Percentiles rank a stretch among this genome's conserved stretches.
Conservation (phyloP, 35 echinoderm and acorn worm species). For the Eucidaris tribuloides region DNA sequence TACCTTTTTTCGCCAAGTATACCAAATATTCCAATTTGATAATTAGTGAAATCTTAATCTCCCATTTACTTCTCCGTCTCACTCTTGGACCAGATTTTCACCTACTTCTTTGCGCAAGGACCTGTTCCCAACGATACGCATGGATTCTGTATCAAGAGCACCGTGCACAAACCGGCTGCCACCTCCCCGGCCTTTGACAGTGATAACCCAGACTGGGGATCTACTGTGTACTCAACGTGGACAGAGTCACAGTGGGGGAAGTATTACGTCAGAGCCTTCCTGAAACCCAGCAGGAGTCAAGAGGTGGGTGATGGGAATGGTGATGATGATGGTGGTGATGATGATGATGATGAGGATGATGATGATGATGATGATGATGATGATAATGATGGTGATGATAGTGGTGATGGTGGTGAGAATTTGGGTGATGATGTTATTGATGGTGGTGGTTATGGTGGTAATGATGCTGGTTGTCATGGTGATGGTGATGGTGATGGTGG, state of each 20-base stretch:
- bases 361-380: neutral
- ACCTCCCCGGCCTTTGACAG: slow-evolving; percentile 82
- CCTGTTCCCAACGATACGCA: neutral
- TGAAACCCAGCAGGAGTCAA: slow-evolving; percentile 76
- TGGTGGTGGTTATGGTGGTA: neutral
- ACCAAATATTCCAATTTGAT: neutral
- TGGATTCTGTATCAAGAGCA: slow-evolving; percentile 75
- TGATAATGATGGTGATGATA: neutral
- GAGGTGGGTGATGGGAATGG: slow-evolving; percentile 55
- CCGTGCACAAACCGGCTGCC: slow-evolving; percentile 33
- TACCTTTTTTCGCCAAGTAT: neutral
- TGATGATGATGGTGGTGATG: neutral
- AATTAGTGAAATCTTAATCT: neutral
- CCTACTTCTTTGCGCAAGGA: slow-evolving; percentile 15
- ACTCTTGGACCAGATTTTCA: slow-evolving; percentile 26
- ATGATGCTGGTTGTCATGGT: neutral
- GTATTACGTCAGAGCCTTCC: slow-evolving; percentile 58
- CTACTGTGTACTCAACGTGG: slow-evolving; percentile 88
- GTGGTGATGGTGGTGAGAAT: neutral
- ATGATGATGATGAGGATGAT: neutral
- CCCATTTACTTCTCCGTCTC: neutral
- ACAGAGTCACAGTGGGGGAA: slow-evolving; percentile 67
- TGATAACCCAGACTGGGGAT: slow-evolving; percentile 68
- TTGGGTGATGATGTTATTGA: neutral
- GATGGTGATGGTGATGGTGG: neutral